phyloP scores from a whole-genome alignment of 2,888 invertebrate species.

The Willowsia nigromaculata region DNA sequence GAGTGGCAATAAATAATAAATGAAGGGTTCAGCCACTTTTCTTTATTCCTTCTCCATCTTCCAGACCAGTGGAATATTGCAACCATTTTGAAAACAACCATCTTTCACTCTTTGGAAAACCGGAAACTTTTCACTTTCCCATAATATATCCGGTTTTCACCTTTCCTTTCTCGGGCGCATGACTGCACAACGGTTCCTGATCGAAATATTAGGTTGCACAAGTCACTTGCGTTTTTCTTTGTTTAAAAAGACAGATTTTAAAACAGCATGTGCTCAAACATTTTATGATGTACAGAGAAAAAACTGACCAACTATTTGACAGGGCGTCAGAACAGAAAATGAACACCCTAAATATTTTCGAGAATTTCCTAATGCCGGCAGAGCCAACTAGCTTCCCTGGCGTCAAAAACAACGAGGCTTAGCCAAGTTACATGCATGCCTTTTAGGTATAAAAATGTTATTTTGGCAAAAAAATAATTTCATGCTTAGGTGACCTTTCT shows the following conservation, averaged over 20 bases:
- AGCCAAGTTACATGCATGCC: not conserved
- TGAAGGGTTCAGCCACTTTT: not conserved
- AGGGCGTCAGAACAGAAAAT: conserved; percentile 38
- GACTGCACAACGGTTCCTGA: too few species aligned
- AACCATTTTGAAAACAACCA: conserved; percentile 18
- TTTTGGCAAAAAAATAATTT: conserved; percentile 35
- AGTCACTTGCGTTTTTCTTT: too few species aligned
- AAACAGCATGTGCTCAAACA: not conserved
- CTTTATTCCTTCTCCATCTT: conserved; percentile 6
- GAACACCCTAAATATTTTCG: conserved; percentile 25
- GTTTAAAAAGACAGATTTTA: too few species aligned
- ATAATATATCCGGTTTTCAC: not conserved
- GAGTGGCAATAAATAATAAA: not conserved
- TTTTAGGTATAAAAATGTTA: not conserved
- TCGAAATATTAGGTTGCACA: too few species aligned
- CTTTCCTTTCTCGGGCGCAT: not conserved
- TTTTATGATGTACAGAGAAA: not conserved
- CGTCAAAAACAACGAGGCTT: not conserved
- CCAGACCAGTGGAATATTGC: conserved; percentile 20
- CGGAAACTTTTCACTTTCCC: not conserved
- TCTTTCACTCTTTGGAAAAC: not conserved
- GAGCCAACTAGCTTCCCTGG: not conserved
- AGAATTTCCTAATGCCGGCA: not conserved
- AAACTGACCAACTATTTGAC: not conserved
- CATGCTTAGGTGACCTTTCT: conserved; percentile 47